Evolutionary conservation across 2,797 vertebrate genomes (phyloP), one percentile per base, ranked within the genome.

Genomic region (Anas bahamensis): DNA sequence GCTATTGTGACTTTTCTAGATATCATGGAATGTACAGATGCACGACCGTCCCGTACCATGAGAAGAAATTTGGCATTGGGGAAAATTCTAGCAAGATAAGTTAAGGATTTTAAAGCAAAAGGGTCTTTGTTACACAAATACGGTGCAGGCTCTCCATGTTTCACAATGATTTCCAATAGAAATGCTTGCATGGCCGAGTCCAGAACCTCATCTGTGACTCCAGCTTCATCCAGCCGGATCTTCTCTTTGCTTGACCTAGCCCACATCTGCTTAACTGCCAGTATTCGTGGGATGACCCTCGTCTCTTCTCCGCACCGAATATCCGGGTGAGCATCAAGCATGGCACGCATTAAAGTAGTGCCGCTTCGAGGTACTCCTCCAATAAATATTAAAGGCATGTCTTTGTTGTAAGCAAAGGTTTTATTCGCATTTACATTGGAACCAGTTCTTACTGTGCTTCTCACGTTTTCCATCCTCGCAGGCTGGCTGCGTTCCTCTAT

Each of bases 241-340:
- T 99, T 99, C 97, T 99, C 99, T 76, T 99, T 98, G 81, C 99
- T 99, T 0, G 99, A 99, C 19, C 99, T 98, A 39, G 99, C 99
- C 99, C 99, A 99, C 99, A 99, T 99, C 98, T 99, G 99, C 91
- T 99, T 99, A 90, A 99, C 98, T 3, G 99, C 99, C 90, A 99
- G 97, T 64, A 99, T 99, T 26, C 99, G 98, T 0, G 99, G 99
- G 82, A 99, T 99, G 57, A 99, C 99, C 4, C 99, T 98, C 0
- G 99, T 99, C 97, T 99, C 99, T 91, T 99, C 99, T 0, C 99
- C 99, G 4, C 99, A 99, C 24, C 99, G 98, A 29, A 99, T 97
- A 4, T 99, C 99, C 0, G 99, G 99, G 86, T 99, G 99, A 13
- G 99, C 99, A 6, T 99, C 99, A 50, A 99, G 96, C 99, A 99